A percentile compares a stretch with the other conserved stretches of the same genome.
Conservation (phyloP, 2,113 vertebrate species). For the Indicator maculatus region DNA sequence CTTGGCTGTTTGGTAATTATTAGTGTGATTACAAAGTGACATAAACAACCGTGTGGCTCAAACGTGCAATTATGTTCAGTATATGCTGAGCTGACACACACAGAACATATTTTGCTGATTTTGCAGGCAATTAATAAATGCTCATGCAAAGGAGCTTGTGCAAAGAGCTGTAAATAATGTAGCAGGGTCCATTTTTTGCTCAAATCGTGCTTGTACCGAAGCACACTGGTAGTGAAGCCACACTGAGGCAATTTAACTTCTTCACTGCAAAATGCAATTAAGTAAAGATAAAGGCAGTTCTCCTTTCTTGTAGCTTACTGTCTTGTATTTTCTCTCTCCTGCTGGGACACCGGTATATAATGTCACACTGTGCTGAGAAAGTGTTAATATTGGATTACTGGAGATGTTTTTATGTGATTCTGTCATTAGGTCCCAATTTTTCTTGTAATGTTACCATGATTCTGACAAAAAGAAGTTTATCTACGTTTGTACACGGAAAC, state of each 20-base stretch:
- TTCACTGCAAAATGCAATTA: neutral
- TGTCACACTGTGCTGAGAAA: neutral
- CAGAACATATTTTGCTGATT: constrained; percentile 60
- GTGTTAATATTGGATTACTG: neutral
- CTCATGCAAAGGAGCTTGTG: constrained; percentile 19
- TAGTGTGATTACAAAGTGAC: constrained; percentile 68
- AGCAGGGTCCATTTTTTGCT: neutral
- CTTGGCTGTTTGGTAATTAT: constrained; percentile 70
- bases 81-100: constrained; percentile 53
- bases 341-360: neutral
- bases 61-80: constrained; percentile 60
- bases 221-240: neutral
- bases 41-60: constrained; percentile 63
- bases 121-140: constrained; percentile 70
- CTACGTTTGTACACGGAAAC: neutral
- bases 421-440: neutral
- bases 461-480: neutral
- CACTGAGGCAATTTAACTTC: neutral
- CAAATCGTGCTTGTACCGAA: neutral
- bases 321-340: neutral
- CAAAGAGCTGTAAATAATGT: constrained; percentile 27
- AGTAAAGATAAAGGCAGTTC: neutral
- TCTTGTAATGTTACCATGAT: neutral
- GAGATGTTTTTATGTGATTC: neutral
- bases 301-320: neutral